Evolutionary conservation across 2,797 vertebrate genomes (phyloP), one percentile per base, ranked within the genome.

Genomic region (Tachyglossus aculeatus): DNA sequence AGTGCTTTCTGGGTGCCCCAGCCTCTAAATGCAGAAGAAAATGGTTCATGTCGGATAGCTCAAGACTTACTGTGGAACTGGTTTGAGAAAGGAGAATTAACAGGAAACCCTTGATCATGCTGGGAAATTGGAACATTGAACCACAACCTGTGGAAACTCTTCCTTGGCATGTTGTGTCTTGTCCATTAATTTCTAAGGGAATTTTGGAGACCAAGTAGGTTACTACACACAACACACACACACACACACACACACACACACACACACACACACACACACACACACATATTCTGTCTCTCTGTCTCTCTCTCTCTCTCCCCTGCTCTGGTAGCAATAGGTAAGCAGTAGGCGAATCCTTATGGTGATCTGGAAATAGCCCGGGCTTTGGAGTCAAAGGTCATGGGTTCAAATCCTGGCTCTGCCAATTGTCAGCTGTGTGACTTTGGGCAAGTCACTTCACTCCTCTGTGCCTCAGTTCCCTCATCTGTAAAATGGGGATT

Each of bases 21-120:
- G 66, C 77, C 69, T 53, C 62, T 78, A 73, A 74, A 56, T 78
- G 38, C 66, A 10, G 63, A 45, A 80, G 59, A 68, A 50, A 64
- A 58, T 33, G 40, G 27, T 50, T 41, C 45, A 53, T 61, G 15
- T 18, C 45, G 78, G 48, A 40, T 40, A 75, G 45, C 38, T 31
- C 29, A 14, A 27, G 56, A 11, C 9, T 1, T 1, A 19, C 53
- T 38, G 51, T 32, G 53, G 48, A 38, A 39, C 44, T 38, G 45
- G 44, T 65, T 47, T 32, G 33, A 73, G 52, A 54, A 43, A 59
- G 12, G 55, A 58, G 54, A 70, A 71, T 76, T 66, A 80, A 45
- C 68, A 40, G 53, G 52, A 51, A 76, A 38, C 48, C n/a, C 48
- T 68, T 65, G 52, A 62, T 71, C 74, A 34, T 3, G 13, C 34